Evolutionary conservation across 1,140 invertebrate genomes (phyloP).

Genomic region (Euwallacea similis): DNA sequence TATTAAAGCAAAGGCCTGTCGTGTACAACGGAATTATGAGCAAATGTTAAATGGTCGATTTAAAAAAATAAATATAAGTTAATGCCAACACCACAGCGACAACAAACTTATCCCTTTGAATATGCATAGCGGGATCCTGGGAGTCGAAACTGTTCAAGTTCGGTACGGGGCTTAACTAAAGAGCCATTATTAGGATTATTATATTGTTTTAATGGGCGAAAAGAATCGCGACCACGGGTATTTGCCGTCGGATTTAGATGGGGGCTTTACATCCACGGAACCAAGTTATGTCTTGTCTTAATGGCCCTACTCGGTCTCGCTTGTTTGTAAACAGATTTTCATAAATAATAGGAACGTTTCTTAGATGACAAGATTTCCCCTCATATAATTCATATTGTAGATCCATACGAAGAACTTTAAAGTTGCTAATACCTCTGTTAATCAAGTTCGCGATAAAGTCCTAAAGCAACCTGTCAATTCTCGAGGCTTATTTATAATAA

Average conservation of each 20-base stretch:
- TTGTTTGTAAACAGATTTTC: conserved; percentile 30
- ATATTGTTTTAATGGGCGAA: conserved; percentile 36
- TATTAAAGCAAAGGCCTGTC: no score
- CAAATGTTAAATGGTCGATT: conserved; percentile 2
- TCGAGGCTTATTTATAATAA: conserved; percentile 36
- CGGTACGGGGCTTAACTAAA: conserved; percentile 26
- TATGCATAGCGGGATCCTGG: conserved; percentile 26
- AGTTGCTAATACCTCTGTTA: not conserved
- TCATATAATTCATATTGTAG: no score
- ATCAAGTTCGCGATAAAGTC: not conserved
- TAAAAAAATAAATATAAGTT: conserved; percentile 8
- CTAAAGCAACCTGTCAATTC: conserved; percentile 35
- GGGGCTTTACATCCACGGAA: conserved; percentile 20
- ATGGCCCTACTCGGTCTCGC: conserved; percentile 28
- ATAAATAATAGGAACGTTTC: conserved; percentile 23
- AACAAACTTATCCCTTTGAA: conserved; percentile 31
- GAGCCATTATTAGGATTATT: conserved; percentile 34
- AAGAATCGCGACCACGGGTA: conserved; percentile 28
- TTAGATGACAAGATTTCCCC: not conserved
- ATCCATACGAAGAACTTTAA: no score
- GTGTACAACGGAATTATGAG: not conserved
- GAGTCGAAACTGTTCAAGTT: conserved; percentile 33
- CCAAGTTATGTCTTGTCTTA: conserved; percentile 26
- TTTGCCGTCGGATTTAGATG: conserved; percentile 29
- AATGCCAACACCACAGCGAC: conserved; percentile 7